Conservation (phyloP, 1,140 invertebrate species). For the Druon quercuslanigerum region DNA sequence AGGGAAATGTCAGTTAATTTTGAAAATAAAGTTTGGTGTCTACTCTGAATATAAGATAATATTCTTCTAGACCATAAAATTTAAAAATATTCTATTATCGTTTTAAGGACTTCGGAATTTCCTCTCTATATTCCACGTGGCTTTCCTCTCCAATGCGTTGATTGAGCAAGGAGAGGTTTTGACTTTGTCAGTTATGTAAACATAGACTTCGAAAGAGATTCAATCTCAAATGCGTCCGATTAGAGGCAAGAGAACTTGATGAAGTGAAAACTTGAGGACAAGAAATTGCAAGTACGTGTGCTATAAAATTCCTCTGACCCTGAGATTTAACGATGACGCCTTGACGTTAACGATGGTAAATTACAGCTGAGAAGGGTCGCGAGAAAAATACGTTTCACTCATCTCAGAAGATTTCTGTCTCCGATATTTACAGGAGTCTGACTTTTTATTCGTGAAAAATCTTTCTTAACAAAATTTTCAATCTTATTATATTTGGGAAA, state of each 20-base stretch:
- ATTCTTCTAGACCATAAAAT: background rate
- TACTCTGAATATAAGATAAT: background rate
- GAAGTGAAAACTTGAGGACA: slow-evolving; percentile 20
- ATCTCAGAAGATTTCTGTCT: background rate
- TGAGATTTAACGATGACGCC: slow-evolving; percentile 16
- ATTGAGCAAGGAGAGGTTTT: background rate
- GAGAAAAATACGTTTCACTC: background rate
- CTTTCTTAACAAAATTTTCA: no score
- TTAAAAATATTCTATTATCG: background rate
- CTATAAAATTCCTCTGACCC: slow-evolving; percentile 14
- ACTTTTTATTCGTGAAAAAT: background rate
- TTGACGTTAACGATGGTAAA: slow-evolving; percentile 15
- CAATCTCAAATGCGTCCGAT: background rate
- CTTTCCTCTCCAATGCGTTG: background rate
- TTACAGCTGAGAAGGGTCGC: slow-evolving; percentile 1
- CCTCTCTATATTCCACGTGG: background rate
- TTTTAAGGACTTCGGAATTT: background rate
- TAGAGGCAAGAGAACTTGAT: slow-evolving; percentile 17
- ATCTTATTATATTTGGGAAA: no score
- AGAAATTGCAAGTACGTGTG: slow-evolving; percentile 8
- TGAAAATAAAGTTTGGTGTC: no score
- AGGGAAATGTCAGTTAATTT: no score
- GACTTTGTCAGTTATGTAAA: slow-evolving; percentile 14
- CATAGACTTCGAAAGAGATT: background rate
- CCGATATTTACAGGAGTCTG: background rate